Conservation (phyloP, 1,140 invertebrate species). For the Drosophila pectinifera region DNA sequence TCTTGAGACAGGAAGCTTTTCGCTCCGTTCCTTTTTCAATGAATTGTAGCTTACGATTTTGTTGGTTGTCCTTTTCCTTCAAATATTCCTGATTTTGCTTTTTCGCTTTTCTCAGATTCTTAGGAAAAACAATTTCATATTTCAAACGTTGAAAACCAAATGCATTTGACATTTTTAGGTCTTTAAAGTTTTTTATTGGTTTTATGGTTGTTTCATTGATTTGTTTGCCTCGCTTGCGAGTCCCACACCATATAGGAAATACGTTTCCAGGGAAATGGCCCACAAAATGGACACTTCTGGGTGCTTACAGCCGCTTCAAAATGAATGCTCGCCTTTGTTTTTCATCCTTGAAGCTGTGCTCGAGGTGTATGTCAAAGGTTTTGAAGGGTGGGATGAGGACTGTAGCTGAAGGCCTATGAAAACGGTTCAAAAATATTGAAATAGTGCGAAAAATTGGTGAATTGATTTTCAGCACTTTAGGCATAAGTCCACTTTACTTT, state of each 20-base stretch:
- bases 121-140: constrained; percentile 68
- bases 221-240: constrained; percentile 42
- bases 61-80: constrained; percentile 31
- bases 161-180: constrained; percentile 79
- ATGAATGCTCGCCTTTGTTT: constrained; percentile 69
- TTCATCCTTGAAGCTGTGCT: constrained; percentile 58
- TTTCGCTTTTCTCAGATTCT: neutral
- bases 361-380: constrained; percentile 28
- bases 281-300: constrained; percentile 69
- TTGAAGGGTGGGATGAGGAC: constrained; percentile 8
- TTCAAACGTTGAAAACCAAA: constrained; percentile 65
- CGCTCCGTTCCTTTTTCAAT: constrained; percentile 38
- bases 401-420: constrained; percentile 61
- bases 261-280: constrained; percentile 52
- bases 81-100: constrained; percentile 11
- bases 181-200: constrained; percentile 78
- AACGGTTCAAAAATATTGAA: constrained; percentile 45
- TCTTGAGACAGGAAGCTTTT: constrained; percentile 31
- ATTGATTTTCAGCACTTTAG: constrained; percentile 17
- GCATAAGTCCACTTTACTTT: constrained; percentile 35
- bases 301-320: constrained; percentile 68
- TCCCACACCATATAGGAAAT: neutral
- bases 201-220: constrained; percentile 62
- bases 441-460: constrained; percentile 44
- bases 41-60: constrained; percentile 60